A percentile compares a stretch with the other conserved stretches of the same genome.
phyloP scores from a whole-genome alignment of 1,140 invertebrate species.

The Onthophagus taurus region DNA sequence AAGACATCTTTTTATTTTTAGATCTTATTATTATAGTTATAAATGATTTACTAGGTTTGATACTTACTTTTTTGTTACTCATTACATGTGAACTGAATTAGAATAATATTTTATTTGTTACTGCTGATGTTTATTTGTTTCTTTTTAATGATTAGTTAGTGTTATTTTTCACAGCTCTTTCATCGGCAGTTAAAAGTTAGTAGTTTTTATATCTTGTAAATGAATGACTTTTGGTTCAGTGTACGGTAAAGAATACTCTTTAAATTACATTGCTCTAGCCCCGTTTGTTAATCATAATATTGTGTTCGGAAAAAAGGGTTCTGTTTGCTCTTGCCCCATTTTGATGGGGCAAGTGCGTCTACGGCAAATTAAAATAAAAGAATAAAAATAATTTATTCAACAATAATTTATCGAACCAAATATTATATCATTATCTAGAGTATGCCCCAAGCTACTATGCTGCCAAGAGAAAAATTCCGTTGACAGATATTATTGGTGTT shows the following conservation, averaged over 20 bases:
- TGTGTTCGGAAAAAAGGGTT: conserved; percentile 1
- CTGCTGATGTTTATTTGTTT: background rate
- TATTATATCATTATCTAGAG: background rate
- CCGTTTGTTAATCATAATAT: background rate
- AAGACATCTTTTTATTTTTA: background rate
- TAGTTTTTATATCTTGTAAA: conserved; percentile 1
- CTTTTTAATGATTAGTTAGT: background rate
- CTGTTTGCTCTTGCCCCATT: background rate
- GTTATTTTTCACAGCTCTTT: background rate
- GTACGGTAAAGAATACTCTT: background rate
- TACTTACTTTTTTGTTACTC: no score
- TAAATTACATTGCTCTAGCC: background rate
- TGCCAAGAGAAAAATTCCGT: background rate
- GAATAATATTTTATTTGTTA: no score
- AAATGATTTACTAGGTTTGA: no score
- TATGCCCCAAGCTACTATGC: background rate
- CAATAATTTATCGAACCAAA: background rate
- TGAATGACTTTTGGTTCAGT: background rate
- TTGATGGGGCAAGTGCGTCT: conserved; percentile 1
- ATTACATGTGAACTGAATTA: no score
- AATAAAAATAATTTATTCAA: background rate
- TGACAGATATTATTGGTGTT: background rate
- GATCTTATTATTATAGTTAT: background rate
- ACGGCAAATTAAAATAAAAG: background rate
- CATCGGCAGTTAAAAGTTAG: background rate